Conservation (phyloP, 2,888 invertebrate species). For the Ariolimax columbianus region DNA sequence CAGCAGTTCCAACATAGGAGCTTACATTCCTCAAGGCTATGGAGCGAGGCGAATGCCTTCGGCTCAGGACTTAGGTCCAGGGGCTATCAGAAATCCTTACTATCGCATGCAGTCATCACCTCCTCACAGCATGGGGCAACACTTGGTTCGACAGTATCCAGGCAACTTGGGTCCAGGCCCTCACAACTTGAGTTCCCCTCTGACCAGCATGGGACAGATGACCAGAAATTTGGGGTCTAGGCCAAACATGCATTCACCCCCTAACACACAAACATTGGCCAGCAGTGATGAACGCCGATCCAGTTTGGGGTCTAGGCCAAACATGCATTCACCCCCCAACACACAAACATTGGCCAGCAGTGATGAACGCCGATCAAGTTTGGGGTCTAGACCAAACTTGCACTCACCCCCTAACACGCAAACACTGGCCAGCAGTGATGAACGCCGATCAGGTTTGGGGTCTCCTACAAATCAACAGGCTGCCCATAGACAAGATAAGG, state of each 20-base stretch:
- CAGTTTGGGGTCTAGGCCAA: conserved; percentile 18
- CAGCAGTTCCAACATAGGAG: background rate
- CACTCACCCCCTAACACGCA: conserved; percentile 30
- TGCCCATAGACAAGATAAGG: conserved; percentile 22
- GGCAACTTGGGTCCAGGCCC: background rate
- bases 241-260: conserved; percentile 26
- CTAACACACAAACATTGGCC: conserved; percentile 9
- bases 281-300: conserved; percentile 21
- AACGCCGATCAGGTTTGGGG: conserved; percentile 22
- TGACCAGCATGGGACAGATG: conserved; percentile 56
- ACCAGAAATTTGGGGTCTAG: conserved; percentile 39
- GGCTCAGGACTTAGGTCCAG: background rate
- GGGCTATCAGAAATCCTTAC: conserved; percentile 35
- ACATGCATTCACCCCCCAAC: conserved; percentile 33
- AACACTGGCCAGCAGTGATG: conserved; percentile 7
- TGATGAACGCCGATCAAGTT: conserved; percentile 28
- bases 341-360: conserved; percentile 10
- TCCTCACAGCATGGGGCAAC: conserved; percentile 33
- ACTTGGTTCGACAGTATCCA: conserved; percentile 42
- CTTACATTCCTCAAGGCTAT: conserved; percentile 22
- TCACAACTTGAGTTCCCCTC: conserved; percentile 42
- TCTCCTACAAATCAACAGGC: conserved; percentile 35
- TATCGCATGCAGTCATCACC: conserved; percentile 31
- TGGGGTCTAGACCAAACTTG: conserved; percentile 20
- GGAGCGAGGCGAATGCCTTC: conserved; percentile 16